Percentiles rank a stretch among this genome's conserved stretches.
phyloP scores from a whole-genome alignment of 2,888 invertebrate genomes.

The Nephrotoma guestfalica region DNA sequence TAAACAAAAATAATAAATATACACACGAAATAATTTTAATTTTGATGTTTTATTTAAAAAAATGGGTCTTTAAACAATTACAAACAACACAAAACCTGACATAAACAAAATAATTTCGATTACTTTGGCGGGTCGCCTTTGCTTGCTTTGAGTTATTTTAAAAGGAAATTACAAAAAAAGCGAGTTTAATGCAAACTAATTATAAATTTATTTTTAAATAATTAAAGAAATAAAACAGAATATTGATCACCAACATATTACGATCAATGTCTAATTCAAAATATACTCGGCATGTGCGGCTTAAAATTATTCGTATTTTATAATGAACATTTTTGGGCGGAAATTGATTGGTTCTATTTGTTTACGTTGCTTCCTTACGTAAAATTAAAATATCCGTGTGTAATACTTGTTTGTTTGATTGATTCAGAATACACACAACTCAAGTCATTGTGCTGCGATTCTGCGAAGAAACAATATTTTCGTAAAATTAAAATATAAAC shows the following conservation, averaged over 20 bases:
- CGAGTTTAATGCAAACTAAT: too few relatives aligned
- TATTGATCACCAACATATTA: neutral
- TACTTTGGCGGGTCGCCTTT: neutral
- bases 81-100: neutral
- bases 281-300: neutral
- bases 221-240: neutral
- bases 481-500: neutral
- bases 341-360: neutral
- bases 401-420: neutral
- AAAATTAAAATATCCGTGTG: neutral
- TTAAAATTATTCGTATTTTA: neutral
- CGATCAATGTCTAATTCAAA: neutral
- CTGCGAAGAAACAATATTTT: neutral
- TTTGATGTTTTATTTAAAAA: neutral
- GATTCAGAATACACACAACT: neutral
- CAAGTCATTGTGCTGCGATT: neutral
- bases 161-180: neutral
- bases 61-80: neutral
- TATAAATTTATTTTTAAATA: neutral
- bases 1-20: neutral
- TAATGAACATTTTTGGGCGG: neutral
- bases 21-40: neutral
- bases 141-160: neutral
- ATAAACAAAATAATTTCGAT: neutral
- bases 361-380: neutral